Evolutionary conservation across 2,888 invertebrate species (phyloP).

Genomic region (Plusia festucae): DNA sequence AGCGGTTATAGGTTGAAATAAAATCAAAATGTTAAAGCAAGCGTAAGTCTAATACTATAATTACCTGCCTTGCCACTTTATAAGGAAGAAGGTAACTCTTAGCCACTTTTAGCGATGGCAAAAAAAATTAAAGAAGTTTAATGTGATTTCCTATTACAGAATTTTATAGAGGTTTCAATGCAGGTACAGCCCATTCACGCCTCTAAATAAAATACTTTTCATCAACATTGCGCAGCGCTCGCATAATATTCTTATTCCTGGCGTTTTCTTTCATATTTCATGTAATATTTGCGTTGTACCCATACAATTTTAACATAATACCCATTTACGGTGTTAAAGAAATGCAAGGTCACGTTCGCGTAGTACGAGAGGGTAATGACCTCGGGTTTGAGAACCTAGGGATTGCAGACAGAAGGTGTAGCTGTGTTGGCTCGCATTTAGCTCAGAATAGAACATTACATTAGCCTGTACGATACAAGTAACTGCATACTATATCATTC

Average conservation of each 20-base stretch:
- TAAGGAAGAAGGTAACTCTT: too few species aligned
- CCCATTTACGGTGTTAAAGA: slow-evolving; percentile 42
- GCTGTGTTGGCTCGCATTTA: slow-evolving; percentile 6
- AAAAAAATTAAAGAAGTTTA: too few species aligned
- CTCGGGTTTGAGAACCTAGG: slow-evolving; percentile 30
- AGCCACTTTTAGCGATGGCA: too few species aligned
- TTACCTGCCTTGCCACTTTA: too few species aligned
- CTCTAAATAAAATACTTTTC: not conserved
- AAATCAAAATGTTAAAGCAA: too few species aligned
- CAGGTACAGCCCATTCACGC: not conserved
- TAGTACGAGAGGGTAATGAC: slow-evolving; percentile 41
- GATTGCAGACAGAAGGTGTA: slow-evolving; percentile 25
- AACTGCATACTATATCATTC: not conserved
- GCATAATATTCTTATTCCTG: slow-evolving; percentile 14
- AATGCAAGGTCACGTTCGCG: slow-evolving; percentile 61
- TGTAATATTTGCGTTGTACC: slow-evolving; percentile 29
- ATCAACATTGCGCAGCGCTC: not conserved
- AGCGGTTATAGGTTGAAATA: too few species aligned
- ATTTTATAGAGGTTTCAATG: too few species aligned
- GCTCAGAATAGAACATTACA: slow-evolving; percentile 12
- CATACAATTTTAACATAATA: slow-evolving; percentile 48
- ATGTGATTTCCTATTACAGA: too few species aligned
- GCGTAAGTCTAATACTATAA: too few species aligned
- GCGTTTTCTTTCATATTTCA: slow-evolving; percentile 23
- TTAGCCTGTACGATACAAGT: not conserved